Evolutionary conservation across 2,888 invertebrate genomes (phyloP).

Genomic region (Nephrotoma flavescens): DNA sequence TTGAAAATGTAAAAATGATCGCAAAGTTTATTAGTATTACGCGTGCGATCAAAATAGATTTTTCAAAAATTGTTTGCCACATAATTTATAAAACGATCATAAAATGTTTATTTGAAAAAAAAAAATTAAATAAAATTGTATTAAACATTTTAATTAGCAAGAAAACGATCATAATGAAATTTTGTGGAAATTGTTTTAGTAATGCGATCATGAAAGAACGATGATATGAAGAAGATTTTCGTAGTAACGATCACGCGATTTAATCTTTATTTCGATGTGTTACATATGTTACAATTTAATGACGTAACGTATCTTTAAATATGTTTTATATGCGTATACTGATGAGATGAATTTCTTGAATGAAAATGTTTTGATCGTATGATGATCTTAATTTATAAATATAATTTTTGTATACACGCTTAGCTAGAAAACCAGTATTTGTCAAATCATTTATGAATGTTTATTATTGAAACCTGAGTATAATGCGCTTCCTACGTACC

Average conservation of each 20-base stretch:
- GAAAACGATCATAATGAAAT: background rate
- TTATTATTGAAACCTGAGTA: background rate
- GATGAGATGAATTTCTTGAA: background rate
- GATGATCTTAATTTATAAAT: background rate
- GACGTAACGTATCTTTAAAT: background rate
- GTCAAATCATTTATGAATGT: background rate
- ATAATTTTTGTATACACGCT: background rate
- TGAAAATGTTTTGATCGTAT: background rate
- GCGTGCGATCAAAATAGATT: background rate
- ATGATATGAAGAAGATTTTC: background rate
- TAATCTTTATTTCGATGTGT: background rate
- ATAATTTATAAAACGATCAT: background rate
- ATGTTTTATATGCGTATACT: background rate
- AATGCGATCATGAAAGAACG: background rate
- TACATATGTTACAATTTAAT: background rate
- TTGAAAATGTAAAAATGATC: background rate
- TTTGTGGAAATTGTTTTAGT: background rate
- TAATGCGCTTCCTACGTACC: background rate
- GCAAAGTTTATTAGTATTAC: background rate
- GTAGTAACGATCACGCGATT: background rate
- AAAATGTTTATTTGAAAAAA: background rate
- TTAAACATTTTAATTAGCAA: background rate
- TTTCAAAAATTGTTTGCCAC: background rate
- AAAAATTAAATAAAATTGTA: background rate
- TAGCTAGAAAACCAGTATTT: background rate